Base-by-base conservation (phyloP, 2,113 vertebrate species). In the Maccullochella peelii region DNA sequence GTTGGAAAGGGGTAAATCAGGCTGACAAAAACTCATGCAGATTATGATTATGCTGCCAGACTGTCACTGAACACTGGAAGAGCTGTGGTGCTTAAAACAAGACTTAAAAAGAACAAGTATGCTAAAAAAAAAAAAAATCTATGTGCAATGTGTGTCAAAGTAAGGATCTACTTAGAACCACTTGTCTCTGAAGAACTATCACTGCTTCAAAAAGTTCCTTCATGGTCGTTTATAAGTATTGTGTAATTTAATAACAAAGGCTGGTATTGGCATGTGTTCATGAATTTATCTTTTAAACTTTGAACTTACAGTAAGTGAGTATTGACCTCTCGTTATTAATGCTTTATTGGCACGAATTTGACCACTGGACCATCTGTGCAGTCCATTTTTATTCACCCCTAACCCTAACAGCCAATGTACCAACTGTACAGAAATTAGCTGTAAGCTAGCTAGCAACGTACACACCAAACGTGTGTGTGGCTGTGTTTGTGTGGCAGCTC, bases 11-110 rank as follows among this genome's bases (percentile, higher is more conserved):
- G 12, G 6, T 68, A 47, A 69, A 77, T 59, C 44, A 61, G 14
- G 15, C 59, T 72, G 52, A 83, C 44, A 80, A 59, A 72, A 79
- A 27, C 33, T 38, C 0, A n/a, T 7, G 58, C 23, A 71, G 76
- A 54, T 79, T 57, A 54, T 61, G 77, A 83, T 81, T 74, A 88
- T 57, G 47, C 25, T 73, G 68, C 78, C 78, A 74, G 69, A 77
- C 57, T 81, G 49, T 84, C 73, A 69, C 55, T 30, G 66, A 49
- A 49, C 18, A 50, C 42, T 47, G 5, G 50, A 67, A 38, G 21
- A 75, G n/a, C 18, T 23, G 4, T 69, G 38, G 36, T 49, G 55
- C 55, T 70, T 70, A 57, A 79, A 57, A 38, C 21, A 20, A 50
- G 16, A 44, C 44, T 63, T 33, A 21, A 54, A 52, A 42, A 8